Base-by-base conservation (phyloP, 1,140 invertebrate genomes). In the Drosophila nannoptera region DNA sequence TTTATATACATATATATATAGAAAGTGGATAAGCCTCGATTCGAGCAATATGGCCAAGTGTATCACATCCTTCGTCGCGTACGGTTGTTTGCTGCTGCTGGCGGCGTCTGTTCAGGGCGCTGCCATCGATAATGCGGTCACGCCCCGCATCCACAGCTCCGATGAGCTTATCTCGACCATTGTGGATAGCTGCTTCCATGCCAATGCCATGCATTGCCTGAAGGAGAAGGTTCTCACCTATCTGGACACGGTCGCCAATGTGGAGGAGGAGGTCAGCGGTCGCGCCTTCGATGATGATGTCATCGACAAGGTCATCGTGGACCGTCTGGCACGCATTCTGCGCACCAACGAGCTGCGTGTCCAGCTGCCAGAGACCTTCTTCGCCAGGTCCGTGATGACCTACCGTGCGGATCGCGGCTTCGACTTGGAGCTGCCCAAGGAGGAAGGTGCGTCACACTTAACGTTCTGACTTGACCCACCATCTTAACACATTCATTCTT, bases 241-340 rank as follows among this genome's bases (percentile, higher is more conserved):
- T 89, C 89, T 96, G 86, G 94, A 95, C 87, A 92, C 91, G 7
- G 90, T 94, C 42, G 88, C 94, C 29, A 93, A 94, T 33, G 91
- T 93, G 1, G 91, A 89, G 22, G 92, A 92, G 22, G 94, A 94
- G 69, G 93, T 94, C 69, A 90, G 90, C 52, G 83, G 86, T 50
- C 90, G 92, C 63, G 90, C 91, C 61, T 89, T 91, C 54, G 69
- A 65, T 14, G 81, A 90, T 42, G 91, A 94, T 53, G 93, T 94
- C 75, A 91, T 95, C 50, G 94, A 95, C 72, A 93, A 94, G 81
- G 93, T 94, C 32, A 93, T 96, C 62, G 92, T 93, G 58, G 92
- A 94, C 49, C 92, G 95, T 69, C 92, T 92, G 5, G 91, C 92
- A 11, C 92, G 93, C 71, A 92, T 95, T 62, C 74, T 96, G 35